Base-by-base conservation (phyloP, 2,113 vertebrate genomes). In the Melanostigma gelatinosum region DNA sequence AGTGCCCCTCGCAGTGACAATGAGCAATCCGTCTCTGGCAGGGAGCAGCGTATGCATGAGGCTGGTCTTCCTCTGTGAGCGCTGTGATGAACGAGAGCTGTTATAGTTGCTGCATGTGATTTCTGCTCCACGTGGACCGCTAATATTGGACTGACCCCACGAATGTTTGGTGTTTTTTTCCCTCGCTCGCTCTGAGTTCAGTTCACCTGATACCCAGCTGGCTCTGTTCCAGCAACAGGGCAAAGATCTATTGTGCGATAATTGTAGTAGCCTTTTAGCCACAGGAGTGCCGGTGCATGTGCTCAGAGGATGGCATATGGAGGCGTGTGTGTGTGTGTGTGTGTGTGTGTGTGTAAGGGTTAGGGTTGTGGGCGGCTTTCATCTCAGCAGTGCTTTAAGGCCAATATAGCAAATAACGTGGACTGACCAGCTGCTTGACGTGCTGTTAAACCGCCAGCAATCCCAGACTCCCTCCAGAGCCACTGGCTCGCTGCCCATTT, bases 11-110 rank as follows among this genome's bases (percentile, higher is more conserved):
- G 72, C 58, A 1, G 62, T 86, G 87, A 91, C 85, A 83, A 79
- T 29, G 58, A 69, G 68, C 79, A 62, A 90, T 91, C 80, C 3
- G 63, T 90, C 87, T 81, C 52, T 55, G 83, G 79, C 77, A 58
- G 79, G 38, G 40, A 66, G 70, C 22, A 4, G 78, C 9, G 55
- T 62, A 65, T 64, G 77, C 75, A 72, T 73, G 36, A 73, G 65
- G 44, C 76, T 60, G 75, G 77, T 85, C 85, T 74, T 89, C 80
- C 85, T 82, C 50, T 15, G 38, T 80, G 78, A 86, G 77, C 81
- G 67, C 2, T 48, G 76, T 89, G 92, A 93, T 89, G 50, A 85
- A 93, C 89, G 84, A 78, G 72, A 58, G 63, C 83, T 38, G 88
- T 89, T 88, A 86, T 2, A 82, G 79, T 27, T 84, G 78, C 84